Evolutionary conservation across 1,140 invertebrate species (phyloP).

Genomic region (Eciton burchellii): DNA sequence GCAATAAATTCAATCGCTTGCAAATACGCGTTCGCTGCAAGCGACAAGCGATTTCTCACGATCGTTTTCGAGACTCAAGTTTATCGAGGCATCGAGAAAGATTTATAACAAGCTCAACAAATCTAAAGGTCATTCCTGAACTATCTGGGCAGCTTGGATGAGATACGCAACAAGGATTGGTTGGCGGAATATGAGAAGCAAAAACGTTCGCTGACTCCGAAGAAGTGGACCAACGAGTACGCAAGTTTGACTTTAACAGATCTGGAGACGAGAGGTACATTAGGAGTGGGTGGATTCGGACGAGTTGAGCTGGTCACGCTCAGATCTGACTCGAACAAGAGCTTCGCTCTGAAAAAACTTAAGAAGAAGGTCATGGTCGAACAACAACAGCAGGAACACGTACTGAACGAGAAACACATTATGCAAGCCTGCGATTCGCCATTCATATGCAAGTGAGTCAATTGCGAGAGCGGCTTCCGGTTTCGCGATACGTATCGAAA

Average conservation of each 20-base stretch:
- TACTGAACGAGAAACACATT: conserved; percentile 96
- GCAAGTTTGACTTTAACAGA: conserved; percentile 91
- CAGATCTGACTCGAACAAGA: conserved; percentile 86
- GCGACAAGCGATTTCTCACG: too few relatives aligned
- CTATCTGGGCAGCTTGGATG: conserved; percentile 85
- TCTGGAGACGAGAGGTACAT: conserved; percentile 92
- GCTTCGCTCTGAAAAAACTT: conserved; percentile 95
- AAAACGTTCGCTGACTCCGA: conserved; percentile 78
- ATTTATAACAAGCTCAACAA: conserved; percentile 19
- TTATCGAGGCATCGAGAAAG: conserved; percentile 25
- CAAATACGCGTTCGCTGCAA: too few relatives aligned
- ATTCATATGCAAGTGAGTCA: conserved; percentile 92
- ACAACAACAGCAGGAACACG: conserved; percentile 97
- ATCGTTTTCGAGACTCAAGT: too few relatives aligned
- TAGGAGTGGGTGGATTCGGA: conserved; percentile 97
- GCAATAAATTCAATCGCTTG: too few relatives aligned
- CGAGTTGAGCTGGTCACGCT: conserved; percentile 93
- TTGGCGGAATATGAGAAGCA: conserved; percentile 81
- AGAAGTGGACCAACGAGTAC: conserved; percentile 84
- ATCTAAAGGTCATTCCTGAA: conserved; percentile 85
- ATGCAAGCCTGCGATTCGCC: conserved; percentile 92
- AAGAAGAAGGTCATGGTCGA: conserved; percentile 97
- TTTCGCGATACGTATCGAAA: background rate
- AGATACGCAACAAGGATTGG: conserved; percentile 83
- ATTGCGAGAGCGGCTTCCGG: conserved; percentile 14